Evolutionary conservation across 2,113 vertebrate genomes (phyloP), one percentile per base, ranked within the genome.

Genomic region (Daphoenositta chrysoptera): DNA sequence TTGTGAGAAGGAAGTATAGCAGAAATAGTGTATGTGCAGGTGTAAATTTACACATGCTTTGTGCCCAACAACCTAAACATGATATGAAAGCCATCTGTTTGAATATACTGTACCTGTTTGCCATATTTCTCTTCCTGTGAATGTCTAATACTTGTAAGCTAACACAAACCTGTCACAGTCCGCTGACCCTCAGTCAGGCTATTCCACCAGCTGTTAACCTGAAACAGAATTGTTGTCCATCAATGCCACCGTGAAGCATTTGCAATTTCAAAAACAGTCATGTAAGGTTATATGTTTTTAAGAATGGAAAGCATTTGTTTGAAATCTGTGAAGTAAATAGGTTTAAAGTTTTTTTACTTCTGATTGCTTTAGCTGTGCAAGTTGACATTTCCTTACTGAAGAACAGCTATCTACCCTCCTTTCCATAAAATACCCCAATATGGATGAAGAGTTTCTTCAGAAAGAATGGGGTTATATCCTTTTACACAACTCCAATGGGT

Each of bases 191-290:
- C 99, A 94, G 98, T 99, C 97, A 99, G 97, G 97, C 93, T 98
- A 98, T 98, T 99, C 99, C 99, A 99, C 99, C 99, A 99, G 63
- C 98, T 98, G 98, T 99, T 99, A 96, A 99, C 96, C 99, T 99
- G 98, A 88, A 98, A 98, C 3, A 70, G 60, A 98, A 96, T 83
- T 83, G 86, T 16, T 31, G 48, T 15, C 39, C 45, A 73, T 95
- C 73, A 95, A 1, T 11, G 22, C 27, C 44, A 33, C 15, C 2
- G 1, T 0, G n/a, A 68, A 56, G 37, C 30, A 71, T 14, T 33
- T n/a, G 45, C 56, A 30, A 23, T 30, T 70, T 65, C 69, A 65
- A 27, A 37, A 68, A 7, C 17, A 85, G 17, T 27, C 54, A 53
- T 4, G 2, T 10, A 24, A 83, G 10, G 12, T 35, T 54, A 23